Base-by-base conservation (phyloP, 2,797 vertebrate genomes). In the Spatula versicolor region DNA sequence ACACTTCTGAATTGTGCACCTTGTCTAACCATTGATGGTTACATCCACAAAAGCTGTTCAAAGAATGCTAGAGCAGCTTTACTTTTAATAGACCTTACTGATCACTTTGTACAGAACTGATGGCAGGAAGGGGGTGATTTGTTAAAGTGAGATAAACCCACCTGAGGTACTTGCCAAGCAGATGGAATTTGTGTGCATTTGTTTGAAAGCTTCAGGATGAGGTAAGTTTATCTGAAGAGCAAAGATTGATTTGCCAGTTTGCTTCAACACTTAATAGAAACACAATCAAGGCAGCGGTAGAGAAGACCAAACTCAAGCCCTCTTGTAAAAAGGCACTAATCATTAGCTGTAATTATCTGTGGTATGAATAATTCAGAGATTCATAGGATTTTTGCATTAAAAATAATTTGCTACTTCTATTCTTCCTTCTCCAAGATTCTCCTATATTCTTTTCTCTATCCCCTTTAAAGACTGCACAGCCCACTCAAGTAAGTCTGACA, bases 151-250 rank as follows among this genome's bases (percentile, higher is more conserved):
- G 73, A 77, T 59, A 82, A 88, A 20, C 11, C 28, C 39, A 68
- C 19, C 75, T 63, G 63, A 58, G 58, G 59, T 31, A 5, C 41
- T 88, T 30, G 15, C 33, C 81, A n/a, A 86, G 82, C 59, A 85
- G 78, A 45, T 60, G 77, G 89, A 84, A 54, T 90, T 31, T 56
- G 11, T 54, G 55, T 28, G 67, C 56, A 50, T 64, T 79, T 91
- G 45, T 60, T 81, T 88, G 68, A 94, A 86, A 90, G 87, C 82
- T 91, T 84, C 68, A 15, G 91, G 88, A 58, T 22, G 56, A 92
- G 69, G 30, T 54, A 68, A 72, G 46, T 82, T 92, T 69, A 62
- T 92, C 71, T 43, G 59, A 92, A 88, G 48, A 92, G 37, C 30
- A 62, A 74, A 79, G 84, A 48, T 23, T 58, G 30, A 74, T 91